Base-by-base conservation (phyloP, 2,797 vertebrate genomes). In the Brachyrhaphis roseni region DNA sequence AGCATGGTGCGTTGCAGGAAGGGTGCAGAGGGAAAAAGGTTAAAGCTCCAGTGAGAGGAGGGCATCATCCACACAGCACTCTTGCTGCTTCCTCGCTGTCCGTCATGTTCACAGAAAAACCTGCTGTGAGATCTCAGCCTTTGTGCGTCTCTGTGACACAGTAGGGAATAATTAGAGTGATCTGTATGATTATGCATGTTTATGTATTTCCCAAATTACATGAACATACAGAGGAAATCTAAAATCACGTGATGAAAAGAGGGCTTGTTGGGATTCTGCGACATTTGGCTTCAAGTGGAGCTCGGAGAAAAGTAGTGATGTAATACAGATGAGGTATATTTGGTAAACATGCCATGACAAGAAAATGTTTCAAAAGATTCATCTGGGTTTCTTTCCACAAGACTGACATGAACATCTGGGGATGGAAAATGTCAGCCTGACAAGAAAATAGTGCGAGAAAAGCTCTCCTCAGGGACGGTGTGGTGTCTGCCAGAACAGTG, bases 1-100 rank as follows among this genome's bases (percentile, higher is more conserved):
- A 78, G 74, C 49, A 23, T 59, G 20, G 76, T 66, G 41, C 84
- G 76, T 81, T 55, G 85, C 82, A 86, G 87, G 88, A 78, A 82
- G 78, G 80, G 84, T 16, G 81, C 86, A 49, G 84, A 82, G 76
- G 83, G 78, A 94, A 92, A 93, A 93, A 93, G 91, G 92, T 94
- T 93, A 92, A 79, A 84, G 80, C 90, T 85, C 86, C 64, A 81
- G 74, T 86, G 84, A 87, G 86, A 81, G 72, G 70, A n/a, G 36
- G 71, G 34, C 84, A 66, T 83, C 86, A 83, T 75, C 88, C 74
- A 77, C 87, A 84, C 80, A 72, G 74, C 36, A 3, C 82, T 86
- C 68, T 89, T 82, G 85, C 88, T 90, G 86, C 78, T 90, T 84
- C 28, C 75, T 78, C 74, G 71, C 80, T 82, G 87, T 89, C 90